Evolutionary conservation across 35 echinoderm and acorn worm genomes (phyloP).

Genomic region (Eucidaris tribuloides): DNA sequence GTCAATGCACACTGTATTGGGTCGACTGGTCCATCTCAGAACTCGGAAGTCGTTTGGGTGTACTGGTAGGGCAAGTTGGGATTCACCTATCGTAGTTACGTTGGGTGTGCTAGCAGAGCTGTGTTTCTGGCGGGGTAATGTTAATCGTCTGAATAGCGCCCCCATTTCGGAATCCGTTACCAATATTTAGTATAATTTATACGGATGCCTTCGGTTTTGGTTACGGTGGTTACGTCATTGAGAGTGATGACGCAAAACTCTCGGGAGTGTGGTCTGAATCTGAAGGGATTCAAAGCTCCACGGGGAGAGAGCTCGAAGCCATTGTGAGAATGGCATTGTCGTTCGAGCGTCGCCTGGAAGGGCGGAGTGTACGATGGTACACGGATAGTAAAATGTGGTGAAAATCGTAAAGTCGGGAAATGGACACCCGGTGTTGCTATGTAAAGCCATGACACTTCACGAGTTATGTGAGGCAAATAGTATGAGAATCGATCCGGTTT

Average conservation of each 20-base stretch:
- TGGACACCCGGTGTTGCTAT: not conserved
- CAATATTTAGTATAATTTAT: too few relatives aligned
- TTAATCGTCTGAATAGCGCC: too few relatives aligned
- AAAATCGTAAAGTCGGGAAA: constrained; percentile 33
- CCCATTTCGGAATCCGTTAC: too few relatives aligned
- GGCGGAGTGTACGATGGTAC: constrained; percentile 9
- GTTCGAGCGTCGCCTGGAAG: not conserved
- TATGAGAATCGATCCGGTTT: constrained; percentile 3
- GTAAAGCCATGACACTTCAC: constrained; percentile 3
- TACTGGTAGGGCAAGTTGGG: not conserved
- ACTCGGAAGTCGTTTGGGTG: not conserved
- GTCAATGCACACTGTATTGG: not conserved
- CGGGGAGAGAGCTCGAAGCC: constrained; percentile 43
- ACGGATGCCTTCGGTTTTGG: constrained; percentile 8
- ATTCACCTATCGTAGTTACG: not conserved
- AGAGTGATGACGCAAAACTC: not conserved
- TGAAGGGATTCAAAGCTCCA: constrained; percentile 41
- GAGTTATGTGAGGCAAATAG: not conserved
- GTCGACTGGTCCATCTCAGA: not conserved
- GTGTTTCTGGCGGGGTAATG: not conserved
- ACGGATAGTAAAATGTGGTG: constrained; percentile 44
- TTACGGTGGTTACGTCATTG: not conserved
- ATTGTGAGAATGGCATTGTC: not conserved
- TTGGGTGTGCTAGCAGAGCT: not conserved
- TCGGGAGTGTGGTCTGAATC: not conserved